Conservation (phyloP, 1,140 invertebrate species). For the Oscheius sp. region DNA sequence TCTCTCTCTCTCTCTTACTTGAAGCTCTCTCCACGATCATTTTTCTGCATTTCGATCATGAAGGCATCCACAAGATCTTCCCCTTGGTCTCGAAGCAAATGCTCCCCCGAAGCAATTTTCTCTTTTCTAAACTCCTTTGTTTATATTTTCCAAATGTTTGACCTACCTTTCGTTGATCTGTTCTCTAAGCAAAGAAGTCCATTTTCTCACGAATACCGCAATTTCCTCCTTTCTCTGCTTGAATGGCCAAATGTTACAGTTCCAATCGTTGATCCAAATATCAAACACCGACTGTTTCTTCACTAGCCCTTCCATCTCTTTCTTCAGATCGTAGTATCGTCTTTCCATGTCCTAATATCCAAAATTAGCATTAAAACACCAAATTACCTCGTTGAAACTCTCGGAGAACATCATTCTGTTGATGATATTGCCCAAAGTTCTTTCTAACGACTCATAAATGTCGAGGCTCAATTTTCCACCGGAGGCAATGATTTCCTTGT, state of each 20-base stretch:
- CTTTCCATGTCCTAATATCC: conserved; percentile 14
- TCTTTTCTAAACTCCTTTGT: background rate
- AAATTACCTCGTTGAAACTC: conserved; percentile 51
- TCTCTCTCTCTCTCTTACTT: background rate
- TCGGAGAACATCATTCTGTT: conserved; percentile 55
- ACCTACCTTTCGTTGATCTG: background rate
- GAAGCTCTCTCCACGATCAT: background rate
- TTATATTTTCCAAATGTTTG: background rate
- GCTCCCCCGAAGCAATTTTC: conserved; percentile 2
- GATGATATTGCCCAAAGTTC: conserved; percentile 33
- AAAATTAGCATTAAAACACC: conserved; percentile 30
- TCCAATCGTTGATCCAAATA: background rate
- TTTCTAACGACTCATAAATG: conserved; percentile 5
- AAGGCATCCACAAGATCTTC: conserved; percentile 66
- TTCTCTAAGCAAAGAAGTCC: background rate
- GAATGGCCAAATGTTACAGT: background rate
- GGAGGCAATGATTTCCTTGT: background rate
- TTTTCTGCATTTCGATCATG: conserved; percentile 62
- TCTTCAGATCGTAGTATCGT: conserved; percentile 21
- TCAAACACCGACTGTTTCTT: background rate
- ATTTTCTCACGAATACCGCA: background rate
- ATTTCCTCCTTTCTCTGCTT: conserved; percentile 8
- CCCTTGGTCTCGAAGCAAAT: conserved; percentile 61
- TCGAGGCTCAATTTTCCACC: background rate
- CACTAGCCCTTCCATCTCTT: background rate